Conservation (phyloP, 2,888 invertebrate species). For the Amphipyra berbera region DNA sequence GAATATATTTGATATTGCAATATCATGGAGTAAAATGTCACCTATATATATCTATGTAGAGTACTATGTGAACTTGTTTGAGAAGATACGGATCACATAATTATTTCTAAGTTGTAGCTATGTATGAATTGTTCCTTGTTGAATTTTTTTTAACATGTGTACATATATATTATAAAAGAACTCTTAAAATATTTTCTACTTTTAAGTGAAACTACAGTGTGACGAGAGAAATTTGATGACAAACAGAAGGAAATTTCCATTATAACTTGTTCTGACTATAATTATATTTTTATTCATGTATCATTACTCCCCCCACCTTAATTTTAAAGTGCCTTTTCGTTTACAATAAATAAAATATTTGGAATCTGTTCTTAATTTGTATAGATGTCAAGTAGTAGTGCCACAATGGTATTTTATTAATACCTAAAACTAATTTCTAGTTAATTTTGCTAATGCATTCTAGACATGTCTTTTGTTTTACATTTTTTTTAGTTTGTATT, state of each 20-base stretch:
- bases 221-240: constrained; percentile 84
- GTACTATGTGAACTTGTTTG: constrained; percentile 47
- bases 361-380: constrained; percentile 72
- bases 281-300: constrained; percentile 74
- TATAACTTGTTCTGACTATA: constrained; percentile 63
- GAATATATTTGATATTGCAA: constrained; percentile 50
- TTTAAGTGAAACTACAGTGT: constrained; percentile 87
- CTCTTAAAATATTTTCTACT: constrained; percentile 79
- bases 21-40: constrained; percentile 53
- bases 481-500: constrained; percentile 74
- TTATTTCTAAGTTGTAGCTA: constrained; percentile 65
- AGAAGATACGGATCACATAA: constrained; percentile 54
- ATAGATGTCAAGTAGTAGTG: constrained; percentile 71
- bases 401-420: constrained; percentile 70
- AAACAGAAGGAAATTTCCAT: constrained; percentile 73
- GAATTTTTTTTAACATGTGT: constrained; percentile 77
- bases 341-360: constrained; percentile 71
- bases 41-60: constrained; percentile 52
- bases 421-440: constrained; percentile 72
- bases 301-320: constrained; percentile 79
- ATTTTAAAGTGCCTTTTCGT: constrained; percentile 85
- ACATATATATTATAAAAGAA: constrained; percentile 80
- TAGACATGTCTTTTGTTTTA: constrained; percentile 73
- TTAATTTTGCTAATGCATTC: constrained; percentile 77
- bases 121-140: constrained; percentile 75